A percentile compares a stretch with the other conserved stretches of the same genome.
These are phyloP conservation scores for Acropora yongei DNA, from an alignment of 64 coral and sea anemone genomes.

Conservation along the genomic window DNA sequence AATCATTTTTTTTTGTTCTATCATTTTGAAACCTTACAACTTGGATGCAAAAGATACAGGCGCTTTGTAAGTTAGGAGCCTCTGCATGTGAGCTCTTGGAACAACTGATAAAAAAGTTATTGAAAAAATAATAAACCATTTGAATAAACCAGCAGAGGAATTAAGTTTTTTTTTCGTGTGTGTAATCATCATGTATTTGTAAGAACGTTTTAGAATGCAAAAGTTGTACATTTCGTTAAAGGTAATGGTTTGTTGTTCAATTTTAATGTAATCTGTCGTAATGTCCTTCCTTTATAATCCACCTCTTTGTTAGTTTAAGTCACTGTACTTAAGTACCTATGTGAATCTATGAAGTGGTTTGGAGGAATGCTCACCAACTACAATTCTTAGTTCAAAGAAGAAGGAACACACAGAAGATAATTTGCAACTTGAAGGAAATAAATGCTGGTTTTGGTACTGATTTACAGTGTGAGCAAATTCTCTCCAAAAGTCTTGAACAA, in stretches of 20 bases:
- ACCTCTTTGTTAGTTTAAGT: too few relatives aligned
- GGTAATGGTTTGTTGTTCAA: too few relatives aligned
- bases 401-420: slow-evolving; percentile 21
- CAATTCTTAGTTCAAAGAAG: slow-evolving; percentile 27
- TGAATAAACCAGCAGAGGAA: too few relatives aligned
- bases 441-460: not conserved
- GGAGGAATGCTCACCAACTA: not conserved
- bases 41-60: not conserved
- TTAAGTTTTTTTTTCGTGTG: too few relatives aligned
- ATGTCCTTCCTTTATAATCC: too few relatives aligned
- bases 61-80: not conserved
- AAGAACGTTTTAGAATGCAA: too few relatives aligned
- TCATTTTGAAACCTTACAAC: not conserved
- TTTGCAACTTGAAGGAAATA: not conserved
- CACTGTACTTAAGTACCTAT: too few relatives aligned
- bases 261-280: too few relatives aligned
- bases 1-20: not conserved
- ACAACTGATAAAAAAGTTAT: not conserved
- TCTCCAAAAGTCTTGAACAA: slow-evolving; percentile 26
- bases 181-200: too few relatives aligned
- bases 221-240: too few relatives aligned
- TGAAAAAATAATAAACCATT: too few relatives aligned
- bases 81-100: not conserved
- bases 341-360: too few relatives aligned
- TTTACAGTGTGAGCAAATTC: not conserved